Evolutionary conservation across 2,113 vertebrate species (phyloP), one percentile per base, ranked within the genome.

Genomic region (Progne subis): DNA sequence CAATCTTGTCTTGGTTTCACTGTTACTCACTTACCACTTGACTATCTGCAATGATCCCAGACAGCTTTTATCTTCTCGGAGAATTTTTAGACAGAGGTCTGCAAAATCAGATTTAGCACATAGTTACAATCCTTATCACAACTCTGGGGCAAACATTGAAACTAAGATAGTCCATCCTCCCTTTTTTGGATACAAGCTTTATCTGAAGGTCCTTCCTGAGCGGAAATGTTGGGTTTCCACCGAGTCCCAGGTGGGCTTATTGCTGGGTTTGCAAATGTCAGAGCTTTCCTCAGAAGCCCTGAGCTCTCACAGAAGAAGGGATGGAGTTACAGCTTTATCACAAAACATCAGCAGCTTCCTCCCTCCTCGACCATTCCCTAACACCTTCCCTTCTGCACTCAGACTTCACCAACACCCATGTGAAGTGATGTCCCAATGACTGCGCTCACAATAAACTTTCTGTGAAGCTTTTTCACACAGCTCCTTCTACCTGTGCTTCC

Each of bases 71-170:
- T 98, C 98, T 97, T 98, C 97, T 75, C 96, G 94, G 29, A 98
- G 97, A 85, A 98, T 98, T 98, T 98, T 98, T 90, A 98, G 96
- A 95, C 85, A 97, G 86, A 98, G 93, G 56, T 97, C 98, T 98
- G 96, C 39, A 95, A 96, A 97, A 97, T 74, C 55, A 97, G 79
- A 98, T 95, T 94, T 95, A 95, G 95, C 80, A 88, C 82, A 72
- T 26, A 65, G 90, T 97, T 94, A 95, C 47, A 84, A 65, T 5
- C 49, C 84, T 91, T 91, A 96, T 91, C 92, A 53, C 52, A 76
- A 61, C 23, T 76, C 68, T 46, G 56, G 80, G 90, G 94, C 89
- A 92, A 95, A 94, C 65, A 85, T 24, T 34, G 88, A 83, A 86
- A 92, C 94, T 25, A 56, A 83, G 70, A 41, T 55, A 46, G 59